A percentile compares a stretch with the other conserved stretches of the same genome.
phyloP scores from a whole-genome alignment of 1,140 invertebrate genomes.

The Catajapyx aquilonaris region DNA sequence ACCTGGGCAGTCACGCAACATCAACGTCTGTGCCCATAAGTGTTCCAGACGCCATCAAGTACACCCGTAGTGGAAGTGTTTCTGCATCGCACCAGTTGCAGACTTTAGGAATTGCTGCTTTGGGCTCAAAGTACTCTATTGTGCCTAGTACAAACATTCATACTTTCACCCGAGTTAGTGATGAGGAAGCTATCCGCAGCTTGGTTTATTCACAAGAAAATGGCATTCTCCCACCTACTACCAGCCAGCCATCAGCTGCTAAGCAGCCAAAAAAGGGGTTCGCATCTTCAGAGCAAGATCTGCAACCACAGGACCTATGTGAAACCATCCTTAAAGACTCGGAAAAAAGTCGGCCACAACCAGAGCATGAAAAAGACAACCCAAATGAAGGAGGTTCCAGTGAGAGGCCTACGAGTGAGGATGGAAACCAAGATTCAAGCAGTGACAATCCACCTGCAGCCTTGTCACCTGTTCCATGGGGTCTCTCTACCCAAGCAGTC shows the following conservation, averaged over 20 bases:
- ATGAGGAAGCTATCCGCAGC: conserved; percentile 5
- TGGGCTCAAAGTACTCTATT: too few species aligned
- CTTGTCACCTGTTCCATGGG: conserved; percentile 41
- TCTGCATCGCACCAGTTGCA: too few species aligned
- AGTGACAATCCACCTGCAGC: conserved; percentile 25
- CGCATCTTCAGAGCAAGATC: conserved; percentile 2
- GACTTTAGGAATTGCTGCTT: too few species aligned
- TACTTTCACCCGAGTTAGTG: too few species aligned
- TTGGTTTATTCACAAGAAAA: conserved; percentile 5
- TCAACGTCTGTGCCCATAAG: conserved; percentile 21
- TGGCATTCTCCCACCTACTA: conserved; percentile 3
- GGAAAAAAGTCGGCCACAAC: conserved; percentile 6
- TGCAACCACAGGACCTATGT: conserved; percentile 11
- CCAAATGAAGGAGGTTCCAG: conserved; percentile 13
- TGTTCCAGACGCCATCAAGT: conserved; percentile 15
- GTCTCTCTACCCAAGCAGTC: conserved; percentile 44
- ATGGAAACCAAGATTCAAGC: conserved; percentile 23
- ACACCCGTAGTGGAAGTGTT: too few species aligned
- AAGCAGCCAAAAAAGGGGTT: conserved; percentile 7
- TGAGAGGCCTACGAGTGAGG: conserved; percentile 17
- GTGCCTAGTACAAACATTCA: too few species aligned
- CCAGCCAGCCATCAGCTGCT: conserved; percentile 3
- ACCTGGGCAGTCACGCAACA: conserved; percentile 17
- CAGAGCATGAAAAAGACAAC: conserved; percentile 5
- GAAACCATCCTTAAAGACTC: conserved; percentile 8